A percentile compares a stretch with the other conserved stretches of the same genome.
Evolutionary conservation across 2,797 vertebrate genomes (phyloP).

Genomic region (Sebastes miniatus): DNA sequence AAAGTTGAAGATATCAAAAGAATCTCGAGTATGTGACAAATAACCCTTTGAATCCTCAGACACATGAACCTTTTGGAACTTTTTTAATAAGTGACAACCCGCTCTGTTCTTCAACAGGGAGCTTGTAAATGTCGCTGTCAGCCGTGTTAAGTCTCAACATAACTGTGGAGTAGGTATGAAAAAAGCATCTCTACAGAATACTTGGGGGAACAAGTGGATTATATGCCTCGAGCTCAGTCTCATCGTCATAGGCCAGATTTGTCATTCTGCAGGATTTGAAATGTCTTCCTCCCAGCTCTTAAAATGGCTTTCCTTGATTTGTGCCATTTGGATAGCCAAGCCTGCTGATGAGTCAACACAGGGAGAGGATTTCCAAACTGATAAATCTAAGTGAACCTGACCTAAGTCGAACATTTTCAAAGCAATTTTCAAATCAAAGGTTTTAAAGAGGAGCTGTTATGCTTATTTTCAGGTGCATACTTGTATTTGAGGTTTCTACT

Average conservation of each 20-base stretch:
- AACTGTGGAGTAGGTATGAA: constrained; percentile 27
- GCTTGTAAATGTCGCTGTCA: constrained; percentile 15
- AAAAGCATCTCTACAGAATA: constrained; percentile 41
- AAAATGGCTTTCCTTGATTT: constrained; percentile 53
- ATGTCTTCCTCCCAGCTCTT: constrained; percentile 46
- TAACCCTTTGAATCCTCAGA: constrained; percentile 12
- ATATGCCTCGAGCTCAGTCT: constrained; percentile 43
- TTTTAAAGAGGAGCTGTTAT: neutral
- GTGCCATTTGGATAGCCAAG: constrained; percentile 39
- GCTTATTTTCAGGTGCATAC: too few relatives aligned
- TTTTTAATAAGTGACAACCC: constrained; percentile 22
- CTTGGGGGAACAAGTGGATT: constrained; percentile 60
- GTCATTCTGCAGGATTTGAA: constrained; percentile 59
- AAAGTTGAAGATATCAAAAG: neutral
- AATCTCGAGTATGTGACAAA: constrained; percentile 4
- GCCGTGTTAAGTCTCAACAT: constrained; percentile 16
- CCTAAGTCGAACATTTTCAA: neutral
- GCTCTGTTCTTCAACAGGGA: constrained; percentile 11
- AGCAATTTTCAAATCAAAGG: constrained; percentile 11
- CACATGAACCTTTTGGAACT: neutral
- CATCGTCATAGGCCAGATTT: constrained; percentile 49
- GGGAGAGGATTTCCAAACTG: constrained; percentile 20
- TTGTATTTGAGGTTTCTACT: too few relatives aligned
- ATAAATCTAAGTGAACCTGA: constrained; percentile 27
- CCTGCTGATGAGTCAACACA: constrained; percentile 33